phyloP scores from a whole-genome alignment of 2,888 invertebrate genomes.

The Celastrina argiolus region DNA sequence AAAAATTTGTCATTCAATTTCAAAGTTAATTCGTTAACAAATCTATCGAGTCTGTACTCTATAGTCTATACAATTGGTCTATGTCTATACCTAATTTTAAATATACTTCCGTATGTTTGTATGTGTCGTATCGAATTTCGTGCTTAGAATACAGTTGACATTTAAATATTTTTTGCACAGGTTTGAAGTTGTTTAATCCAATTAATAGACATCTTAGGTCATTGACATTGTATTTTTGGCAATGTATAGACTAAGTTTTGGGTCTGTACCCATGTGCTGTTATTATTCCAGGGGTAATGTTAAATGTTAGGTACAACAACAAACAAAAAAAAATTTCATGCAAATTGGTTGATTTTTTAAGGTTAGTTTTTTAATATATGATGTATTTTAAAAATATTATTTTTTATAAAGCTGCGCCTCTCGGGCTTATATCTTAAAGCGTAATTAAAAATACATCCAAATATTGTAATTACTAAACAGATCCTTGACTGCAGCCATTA shows the following conservation, averaged over 20 bases:
- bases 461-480: not conserved
- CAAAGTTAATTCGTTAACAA: not conserved
- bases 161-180: slow-evolving; percentile 45
- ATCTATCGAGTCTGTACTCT: not conserved
- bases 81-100: slow-evolving; percentile 44
- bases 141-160: slow-evolving; percentile 36
- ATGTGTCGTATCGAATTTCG: slow-evolving; percentile 4
- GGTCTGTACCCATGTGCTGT: too few species aligned
- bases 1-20: not conserved
- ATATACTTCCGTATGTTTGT: slow-evolving; percentile 36
- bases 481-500: slow-evolving; percentile 8
- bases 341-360: not conserved
- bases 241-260: not conserved
- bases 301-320: not conserved
- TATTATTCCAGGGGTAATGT: too few species aligned
- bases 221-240: slow-evolving; percentile 33
- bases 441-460: slow-evolving; percentile 5
- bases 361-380: not conserved
- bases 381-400: not conserved
- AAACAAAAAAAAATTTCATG: not conserved
- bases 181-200: slow-evolving; percentile 41
- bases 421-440: not conserved
- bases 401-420: not conserved
- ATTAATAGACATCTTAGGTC: slow-evolving; percentile 42
- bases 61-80: too few species aligned